Conservation (phyloP, 2,888 invertebrate genomes). For the Cheilosia pagana region DNA sequence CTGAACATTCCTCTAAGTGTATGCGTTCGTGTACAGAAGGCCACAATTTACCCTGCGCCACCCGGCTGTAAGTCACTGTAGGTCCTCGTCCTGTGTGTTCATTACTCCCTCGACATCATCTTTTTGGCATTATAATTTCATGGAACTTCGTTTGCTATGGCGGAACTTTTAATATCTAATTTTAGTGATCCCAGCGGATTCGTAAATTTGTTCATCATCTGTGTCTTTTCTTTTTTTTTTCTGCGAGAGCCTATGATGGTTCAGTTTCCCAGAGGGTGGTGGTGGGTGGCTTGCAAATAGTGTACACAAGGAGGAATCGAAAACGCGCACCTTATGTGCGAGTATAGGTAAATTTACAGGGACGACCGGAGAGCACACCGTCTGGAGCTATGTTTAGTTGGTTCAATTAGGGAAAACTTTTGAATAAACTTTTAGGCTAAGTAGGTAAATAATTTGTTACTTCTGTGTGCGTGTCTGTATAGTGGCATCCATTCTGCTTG, state of each 20-base stretch:
- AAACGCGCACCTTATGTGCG: constrained; percentile 31
- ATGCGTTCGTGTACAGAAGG: constrained; percentile 56
- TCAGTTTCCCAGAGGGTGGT: constrained; percentile 13
- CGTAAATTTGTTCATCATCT: constrained; percentile 74
- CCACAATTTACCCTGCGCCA: constrained; percentile 48
- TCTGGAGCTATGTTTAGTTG: constrained; percentile 54
- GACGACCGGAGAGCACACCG: constrained; percentile 34
- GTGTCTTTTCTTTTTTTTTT: constrained; percentile 50
- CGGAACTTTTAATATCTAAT: constrained; percentile 73
- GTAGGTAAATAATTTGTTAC: constrained; percentile 69
- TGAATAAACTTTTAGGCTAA: constrained; percentile 69
- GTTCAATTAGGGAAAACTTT: constrained; percentile 70
- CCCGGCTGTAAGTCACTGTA: not conserved
- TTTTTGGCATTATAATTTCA: constrained; percentile 73
- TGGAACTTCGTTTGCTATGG: constrained; percentile 57
- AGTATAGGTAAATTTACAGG: constrained; percentile 14
- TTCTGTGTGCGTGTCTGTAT: not conserved
- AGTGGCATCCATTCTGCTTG: constrained; percentile 11
- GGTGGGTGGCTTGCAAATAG: constrained; percentile 20
- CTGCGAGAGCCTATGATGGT: constrained; percentile 51
- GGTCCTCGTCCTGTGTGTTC: constrained; percentile 45
- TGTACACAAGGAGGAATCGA: constrained; percentile 51
- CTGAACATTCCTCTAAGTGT: constrained; percentile 48
- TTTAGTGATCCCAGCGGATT: constrained; percentile 73
- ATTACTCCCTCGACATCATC: constrained; percentile 72